Evolutionary conservation across 2,888 invertebrate genomes (phyloP).

Genomic region (Drosophila birchii): DNA sequence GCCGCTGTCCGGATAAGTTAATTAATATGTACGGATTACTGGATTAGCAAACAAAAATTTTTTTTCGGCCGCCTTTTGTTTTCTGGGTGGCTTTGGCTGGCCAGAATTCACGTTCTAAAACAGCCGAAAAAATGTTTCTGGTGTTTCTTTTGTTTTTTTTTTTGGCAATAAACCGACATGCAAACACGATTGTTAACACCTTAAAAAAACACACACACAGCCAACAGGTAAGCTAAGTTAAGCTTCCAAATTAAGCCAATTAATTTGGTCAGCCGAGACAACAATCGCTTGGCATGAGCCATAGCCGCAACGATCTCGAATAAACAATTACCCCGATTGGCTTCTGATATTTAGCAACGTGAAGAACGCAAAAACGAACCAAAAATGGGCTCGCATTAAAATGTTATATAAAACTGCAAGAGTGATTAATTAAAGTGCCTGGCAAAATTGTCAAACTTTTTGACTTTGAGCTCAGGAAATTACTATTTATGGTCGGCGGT

Average conservation of each 20-base stretch:
- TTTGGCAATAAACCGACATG: slow-evolving; percentile 39
- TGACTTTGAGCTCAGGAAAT: slow-evolving; percentile 36
- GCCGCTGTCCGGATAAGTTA: slow-evolving; percentile 51
- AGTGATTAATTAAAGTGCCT: slow-evolving; percentile 67
- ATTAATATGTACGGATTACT: slow-evolving; percentile 38
- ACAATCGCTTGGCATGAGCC: slow-evolving; percentile 55
- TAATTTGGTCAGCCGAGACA: slow-evolving; percentile 59
- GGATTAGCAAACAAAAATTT: slow-evolving; percentile 23
- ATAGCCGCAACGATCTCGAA: slow-evolving; percentile 50
- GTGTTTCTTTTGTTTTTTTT: background rate
- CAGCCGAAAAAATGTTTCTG: slow-evolving; percentile 4
- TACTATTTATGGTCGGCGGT: slow-evolving; percentile 42
- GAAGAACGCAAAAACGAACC: slow-evolving; percentile 22
- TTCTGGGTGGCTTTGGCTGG: slow-evolving; percentile 15
- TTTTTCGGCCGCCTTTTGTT: background rate
- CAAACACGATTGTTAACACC: slow-evolving; percentile 71
- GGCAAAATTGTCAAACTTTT: slow-evolving; percentile 46
- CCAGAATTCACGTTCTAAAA: slow-evolving; percentile 31
- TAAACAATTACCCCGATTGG: slow-evolving; percentile 54
- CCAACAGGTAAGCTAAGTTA: slow-evolving; percentile 7
- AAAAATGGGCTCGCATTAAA: slow-evolving; percentile 21
- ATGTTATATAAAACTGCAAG: slow-evolving; percentile 28
- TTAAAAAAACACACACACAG: slow-evolving; percentile 25
- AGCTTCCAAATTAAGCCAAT: slow-evolving; percentile 45
- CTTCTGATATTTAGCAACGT: slow-evolving; percentile 34